A percentile compares a stretch with the other conserved stretches of the same genome.
phyloP scores from a whole-genome alignment of 2,888 invertebrate genomes.

The Marronus borbonicus region DNA sequence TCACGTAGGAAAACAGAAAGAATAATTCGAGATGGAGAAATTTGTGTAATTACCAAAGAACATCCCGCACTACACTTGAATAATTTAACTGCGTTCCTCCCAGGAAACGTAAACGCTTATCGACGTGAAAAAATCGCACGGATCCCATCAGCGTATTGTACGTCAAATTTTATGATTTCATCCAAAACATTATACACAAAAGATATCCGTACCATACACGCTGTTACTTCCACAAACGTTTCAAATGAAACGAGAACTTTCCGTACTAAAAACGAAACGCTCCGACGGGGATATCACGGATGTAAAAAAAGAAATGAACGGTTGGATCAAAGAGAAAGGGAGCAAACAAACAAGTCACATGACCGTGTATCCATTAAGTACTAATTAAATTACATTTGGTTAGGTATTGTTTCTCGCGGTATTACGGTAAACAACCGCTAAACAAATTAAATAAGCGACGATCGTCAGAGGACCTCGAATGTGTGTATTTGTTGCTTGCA shows the following conservation, averaged over 20 bases:
- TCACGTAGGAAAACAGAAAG: too few species aligned
- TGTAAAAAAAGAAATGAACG: neutral
- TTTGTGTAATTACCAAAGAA: neutral
- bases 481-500: too few species aligned
- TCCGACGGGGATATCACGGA: neutral
- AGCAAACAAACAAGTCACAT: conserved; percentile 8
- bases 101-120: too few species aligned
- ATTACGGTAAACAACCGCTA: conserved; percentile 20
- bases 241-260: neutral
- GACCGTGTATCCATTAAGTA: conserved; percentile 13
- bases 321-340: neutral
- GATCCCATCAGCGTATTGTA: too few species aligned
- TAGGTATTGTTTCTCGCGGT: neutral
- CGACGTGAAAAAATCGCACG: too few species aligned
- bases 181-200: conserved; percentile 14
- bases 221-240: too few species aligned
- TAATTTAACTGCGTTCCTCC: too few species aligned
- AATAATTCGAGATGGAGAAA: too few species aligned
- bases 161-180: neutral
- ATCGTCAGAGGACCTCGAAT: too few species aligned
- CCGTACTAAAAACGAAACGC: neutral
- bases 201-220: neutral
- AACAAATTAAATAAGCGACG: neutral
- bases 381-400: conserved; percentile 20
- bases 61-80: too few species aligned